A percentile compares a stretch with the other conserved stretches of the same genome.
Conservation (phyloP, 1,140 invertebrate genomes). For the Thalassaphorura encarpata region DNA sequence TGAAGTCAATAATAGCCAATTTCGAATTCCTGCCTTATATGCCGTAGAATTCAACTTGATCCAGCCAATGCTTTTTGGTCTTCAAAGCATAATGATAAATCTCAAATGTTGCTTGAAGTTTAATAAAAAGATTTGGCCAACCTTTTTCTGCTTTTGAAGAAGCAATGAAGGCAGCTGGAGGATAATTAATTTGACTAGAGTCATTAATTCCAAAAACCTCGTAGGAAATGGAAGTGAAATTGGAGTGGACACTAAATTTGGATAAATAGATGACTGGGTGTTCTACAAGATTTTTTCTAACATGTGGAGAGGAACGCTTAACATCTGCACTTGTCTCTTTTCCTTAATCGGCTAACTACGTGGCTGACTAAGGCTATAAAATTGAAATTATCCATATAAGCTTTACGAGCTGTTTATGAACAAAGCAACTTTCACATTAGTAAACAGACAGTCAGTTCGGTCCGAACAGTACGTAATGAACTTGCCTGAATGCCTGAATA, state of each 20-base stretch:
- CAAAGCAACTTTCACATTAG: no score
- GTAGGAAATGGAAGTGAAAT: no score
- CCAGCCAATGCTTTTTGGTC: neutral
- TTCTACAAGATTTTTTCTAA: neutral
- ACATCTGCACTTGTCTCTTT: no score
- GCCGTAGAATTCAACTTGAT: neutral
- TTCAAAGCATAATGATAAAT: neutral
- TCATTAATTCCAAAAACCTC: no score
- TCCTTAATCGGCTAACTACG: no score
- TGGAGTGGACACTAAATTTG: no score
- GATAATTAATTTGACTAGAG: neutral
- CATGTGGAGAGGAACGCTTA: neutral
- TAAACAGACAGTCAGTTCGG: no score
- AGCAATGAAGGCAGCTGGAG: neutral
- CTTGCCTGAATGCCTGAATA: no score
- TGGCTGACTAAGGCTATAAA: no score
- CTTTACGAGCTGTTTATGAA: no score
- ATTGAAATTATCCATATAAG: no score
- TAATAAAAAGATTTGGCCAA: conserved; percentile 3
- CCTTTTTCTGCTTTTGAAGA: neutral
- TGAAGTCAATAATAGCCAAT: conserved; percentile 10
- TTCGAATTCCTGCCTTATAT: neutral
- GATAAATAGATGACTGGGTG: neutral
- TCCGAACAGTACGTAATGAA: no score
- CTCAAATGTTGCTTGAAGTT: neutral